Evolutionary conservation across 2,888 invertebrate genomes (phyloP).

Genomic region (Dione vanillae): DNA sequence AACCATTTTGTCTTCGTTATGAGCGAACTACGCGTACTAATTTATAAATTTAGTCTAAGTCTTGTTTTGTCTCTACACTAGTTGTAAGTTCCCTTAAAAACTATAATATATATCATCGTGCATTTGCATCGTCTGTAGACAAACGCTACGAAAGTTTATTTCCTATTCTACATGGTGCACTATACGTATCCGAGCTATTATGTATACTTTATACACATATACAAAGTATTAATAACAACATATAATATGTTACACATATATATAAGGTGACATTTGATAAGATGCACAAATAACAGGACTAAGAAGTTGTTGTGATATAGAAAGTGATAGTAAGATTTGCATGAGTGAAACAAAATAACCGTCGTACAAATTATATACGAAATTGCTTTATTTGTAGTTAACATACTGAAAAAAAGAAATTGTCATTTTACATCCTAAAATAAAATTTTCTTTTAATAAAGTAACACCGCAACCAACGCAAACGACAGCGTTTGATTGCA

Average conservation of each 20-base stretch:
- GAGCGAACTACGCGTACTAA: constrained; percentile 28
- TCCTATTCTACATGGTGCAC: constrained; percentile 69
- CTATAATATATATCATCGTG: constrained; percentile 64
- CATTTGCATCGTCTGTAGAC: constrained; percentile 52
- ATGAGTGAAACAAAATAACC: constrained; percentile 49
- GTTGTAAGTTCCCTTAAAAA: constrained; percentile 49
- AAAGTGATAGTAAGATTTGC: constrained; percentile 33
- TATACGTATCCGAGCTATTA: constrained; percentile 50
- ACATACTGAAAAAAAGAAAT: constrained; percentile 56
- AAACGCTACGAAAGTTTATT: constrained; percentile 44
- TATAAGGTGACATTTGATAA: background rate
- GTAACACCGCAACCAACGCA: too few relatives aligned
- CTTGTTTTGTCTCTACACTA: constrained; percentile 29
- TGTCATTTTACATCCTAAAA: constrained; percentile 25
- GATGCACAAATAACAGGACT: constrained; percentile 8
- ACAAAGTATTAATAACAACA: constrained; percentile 10
- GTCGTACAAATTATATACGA: constrained; percentile 54
- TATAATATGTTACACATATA: constrained; percentile 7
- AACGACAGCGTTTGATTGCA: too few relatives aligned
- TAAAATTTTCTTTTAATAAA: background rate
- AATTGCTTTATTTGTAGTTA: constrained; percentile 41
- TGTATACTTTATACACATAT: constrained; percentile 29
- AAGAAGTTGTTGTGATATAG: constrained; percentile 30
- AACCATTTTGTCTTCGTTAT: constrained; percentile 21
- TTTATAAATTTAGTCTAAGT: constrained; percentile 17